Evolutionary conservation across 2,113 vertebrate genomes (phyloP).

Genomic region (Pipra filicauda): DNA sequence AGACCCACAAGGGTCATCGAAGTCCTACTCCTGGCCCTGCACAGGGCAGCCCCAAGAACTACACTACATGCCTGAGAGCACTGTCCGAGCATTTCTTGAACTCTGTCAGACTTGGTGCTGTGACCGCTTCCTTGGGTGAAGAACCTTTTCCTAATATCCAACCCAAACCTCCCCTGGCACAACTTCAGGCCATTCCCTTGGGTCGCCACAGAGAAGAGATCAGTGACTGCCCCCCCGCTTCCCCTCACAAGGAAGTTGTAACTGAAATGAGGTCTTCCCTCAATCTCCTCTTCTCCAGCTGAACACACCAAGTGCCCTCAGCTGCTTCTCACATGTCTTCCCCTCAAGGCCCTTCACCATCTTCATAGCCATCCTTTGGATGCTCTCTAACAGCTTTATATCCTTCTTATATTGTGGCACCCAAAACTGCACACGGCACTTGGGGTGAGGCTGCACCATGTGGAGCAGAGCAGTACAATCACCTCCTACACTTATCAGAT

Average conservation of each 20-base stretch:
- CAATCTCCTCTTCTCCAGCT: not conserved
- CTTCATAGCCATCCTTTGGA: not conserved
- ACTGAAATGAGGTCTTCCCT: not conserved
- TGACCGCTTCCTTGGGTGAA: not conserved
- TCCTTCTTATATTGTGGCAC: not conserved
- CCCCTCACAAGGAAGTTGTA: rapidly evolving
- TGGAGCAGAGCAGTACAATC: not conserved
- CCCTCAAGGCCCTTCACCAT: not conserved
- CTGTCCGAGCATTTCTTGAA: not conserved
- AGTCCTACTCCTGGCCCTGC: not conserved
- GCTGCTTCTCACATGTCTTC: rapidly evolving
- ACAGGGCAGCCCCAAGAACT: not conserved
- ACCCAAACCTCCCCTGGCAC: not conserved
- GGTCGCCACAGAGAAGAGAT: not conserved
- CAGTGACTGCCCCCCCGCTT: not conserved
- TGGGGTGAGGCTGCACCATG: not conserved
- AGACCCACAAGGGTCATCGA: not conserved
- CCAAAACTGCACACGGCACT: not conserved
- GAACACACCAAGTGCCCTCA: not conserved
- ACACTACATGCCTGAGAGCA: rapidly evolving
- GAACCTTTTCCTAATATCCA: not conserved
- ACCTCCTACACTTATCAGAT: not conserved
- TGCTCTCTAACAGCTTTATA: not conserved
- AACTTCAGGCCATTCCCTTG: not conserved
- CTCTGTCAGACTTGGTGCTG: not conserved